Base-by-base conservation (phyloP, 2,113 vertebrate species). In the Urocitellus parryii region DNA sequence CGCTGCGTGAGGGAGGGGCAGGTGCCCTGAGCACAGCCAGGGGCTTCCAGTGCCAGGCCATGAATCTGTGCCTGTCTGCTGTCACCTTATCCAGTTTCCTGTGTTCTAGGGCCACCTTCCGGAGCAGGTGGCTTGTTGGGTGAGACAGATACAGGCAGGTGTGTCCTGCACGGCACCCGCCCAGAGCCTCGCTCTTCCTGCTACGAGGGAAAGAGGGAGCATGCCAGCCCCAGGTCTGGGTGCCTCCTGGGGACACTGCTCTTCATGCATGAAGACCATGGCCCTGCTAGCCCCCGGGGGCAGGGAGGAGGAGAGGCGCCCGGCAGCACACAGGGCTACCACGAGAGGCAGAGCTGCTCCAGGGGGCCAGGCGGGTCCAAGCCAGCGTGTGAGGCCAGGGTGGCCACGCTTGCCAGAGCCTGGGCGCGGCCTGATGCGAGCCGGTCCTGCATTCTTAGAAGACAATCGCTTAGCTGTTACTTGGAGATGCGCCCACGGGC, bases 251-350 rank as follows among this genome's bases (percentile, higher is more conserved):
- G 27, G 18, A 34, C 39, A 48, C 17, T 6, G 13, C 20, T 8
- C 32, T 16, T 8, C 0, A 20, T 9, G 63, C 42, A 68, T 32
- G 61, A 48, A 68, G 42, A 80, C 8, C 25, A 22, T 10, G 27
- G 25, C 20, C 24, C 1, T 4, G 18, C 27, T 9, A 17, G 6
- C 7, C 65, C 67, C 27, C 2, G 4, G 22, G 0, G 24, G 16
- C 18, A 16, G 70, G 42, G 17, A 73, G 53, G 34, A 39, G 9
- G 8, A 13, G 78, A 70, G 37, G 39, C 4, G 2, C 32, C 48
- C 24, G 4, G 37, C 10, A n/a, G 17, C 4, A 1, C 9, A 2
- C 34, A n/a, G 45, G 53, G 32, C 37, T 27, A 4, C 48, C 8
- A 8, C 12, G 6, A 70, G 42, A 13, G 8, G 25, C 3, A 68